Conservation (phyloP, 2,113 vertebrate genomes). For the Pelecanoides urinatrix region DNA sequence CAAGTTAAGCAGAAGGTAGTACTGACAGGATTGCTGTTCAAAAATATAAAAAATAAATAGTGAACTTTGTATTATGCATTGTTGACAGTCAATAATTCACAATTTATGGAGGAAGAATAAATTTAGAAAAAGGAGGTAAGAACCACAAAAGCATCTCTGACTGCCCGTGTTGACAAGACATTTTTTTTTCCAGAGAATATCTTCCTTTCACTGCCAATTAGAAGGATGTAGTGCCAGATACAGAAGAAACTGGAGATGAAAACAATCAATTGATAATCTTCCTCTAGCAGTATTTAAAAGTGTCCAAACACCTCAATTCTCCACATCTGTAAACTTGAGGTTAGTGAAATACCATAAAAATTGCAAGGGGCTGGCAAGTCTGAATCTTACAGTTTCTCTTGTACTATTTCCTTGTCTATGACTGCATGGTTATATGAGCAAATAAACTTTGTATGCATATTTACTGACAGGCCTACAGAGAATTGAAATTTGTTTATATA, state of each 20-base stretch:
- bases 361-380: not conserved
- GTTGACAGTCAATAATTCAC: not conserved
- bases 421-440: not conserved
- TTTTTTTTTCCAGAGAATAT: not conserved
- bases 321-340: not conserved
- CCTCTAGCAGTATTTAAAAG: not conserved
- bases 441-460: not conserved
- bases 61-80: not conserved
- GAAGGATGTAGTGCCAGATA: not conserved
- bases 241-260: not conserved
- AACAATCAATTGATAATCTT: not conserved
- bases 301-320: not conserved
- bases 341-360: not conserved
- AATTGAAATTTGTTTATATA: not conserved
- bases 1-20: not conserved
- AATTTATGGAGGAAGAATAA: not conserved
- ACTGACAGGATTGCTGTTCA: not conserved
- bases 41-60: not conserved
- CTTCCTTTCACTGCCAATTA: not conserved
- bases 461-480: not conserved
- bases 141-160: not conserved
- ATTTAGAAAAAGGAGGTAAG: not conserved
- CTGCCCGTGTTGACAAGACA: not conserved
- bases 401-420: not conserved
- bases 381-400: not conserved